These are phyloP conservation scores for Microtus ochrogaster DNA, from an alignment of 2,113 vertebrate species.

Conservation along the genomic window DNA sequence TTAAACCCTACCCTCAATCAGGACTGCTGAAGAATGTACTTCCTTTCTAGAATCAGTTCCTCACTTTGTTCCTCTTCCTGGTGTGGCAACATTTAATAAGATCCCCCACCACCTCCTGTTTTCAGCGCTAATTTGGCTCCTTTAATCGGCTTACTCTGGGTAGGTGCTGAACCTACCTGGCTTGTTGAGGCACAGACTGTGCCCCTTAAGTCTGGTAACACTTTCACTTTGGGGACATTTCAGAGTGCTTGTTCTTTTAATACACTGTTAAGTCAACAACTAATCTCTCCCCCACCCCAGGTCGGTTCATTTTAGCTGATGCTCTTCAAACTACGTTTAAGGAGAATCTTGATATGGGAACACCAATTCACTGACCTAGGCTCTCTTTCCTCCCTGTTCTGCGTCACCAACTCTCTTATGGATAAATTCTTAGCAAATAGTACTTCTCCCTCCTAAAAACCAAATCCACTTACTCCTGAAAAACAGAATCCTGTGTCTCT, in stretches of 20 bases:
- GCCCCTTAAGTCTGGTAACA: not conserved
- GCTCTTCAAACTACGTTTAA: not conserved
- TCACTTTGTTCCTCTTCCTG: not conserved
- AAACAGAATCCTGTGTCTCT: too few species aligned
- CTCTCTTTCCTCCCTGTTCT: not conserved
- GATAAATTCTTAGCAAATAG: not conserved
- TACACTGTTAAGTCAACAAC: not conserved
- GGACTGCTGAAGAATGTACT: not conserved
- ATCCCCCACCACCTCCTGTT: not conserved
- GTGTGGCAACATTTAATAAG: not conserved
- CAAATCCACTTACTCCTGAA: not conserved
- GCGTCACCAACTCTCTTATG: not conserved
- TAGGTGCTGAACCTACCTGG: not conserved
- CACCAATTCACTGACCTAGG: not conserved
- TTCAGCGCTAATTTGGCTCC: not conserved
- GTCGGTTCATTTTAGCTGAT: not conserved
- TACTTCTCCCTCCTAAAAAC: not conserved
- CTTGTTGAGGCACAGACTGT: not conserved
- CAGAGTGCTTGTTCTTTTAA: not conserved
- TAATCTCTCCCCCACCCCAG: not conserved
- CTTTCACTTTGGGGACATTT: not conserved
- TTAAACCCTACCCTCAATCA: not conserved
- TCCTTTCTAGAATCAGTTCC: not conserved
- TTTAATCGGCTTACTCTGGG: not conserved
- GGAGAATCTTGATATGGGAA: not conserved